A percentile compares a stretch with the other conserved stretches of the same genome.
Conservation (phyloP, 2,888 invertebrate genomes). For the Heliconius ethilla region DNA sequence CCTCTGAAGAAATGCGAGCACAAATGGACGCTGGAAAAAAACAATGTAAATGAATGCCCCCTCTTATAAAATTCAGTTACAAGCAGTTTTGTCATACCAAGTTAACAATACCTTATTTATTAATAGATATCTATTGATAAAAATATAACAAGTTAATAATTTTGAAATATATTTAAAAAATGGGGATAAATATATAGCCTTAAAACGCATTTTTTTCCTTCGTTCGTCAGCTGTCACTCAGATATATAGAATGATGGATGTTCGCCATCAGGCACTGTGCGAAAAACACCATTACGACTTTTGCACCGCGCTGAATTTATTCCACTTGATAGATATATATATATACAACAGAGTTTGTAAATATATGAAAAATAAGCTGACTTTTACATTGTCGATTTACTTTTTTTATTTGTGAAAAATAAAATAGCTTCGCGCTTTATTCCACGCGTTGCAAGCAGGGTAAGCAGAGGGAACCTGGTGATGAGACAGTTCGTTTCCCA, state of each 20-base stretch:
- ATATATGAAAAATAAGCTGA: background rate
- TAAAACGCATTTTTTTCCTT: background rate
- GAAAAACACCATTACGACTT: background rate
- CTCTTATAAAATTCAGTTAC: too few species aligned
- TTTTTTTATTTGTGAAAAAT: background rate
- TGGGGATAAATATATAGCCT: background rate
- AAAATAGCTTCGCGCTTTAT: background rate
- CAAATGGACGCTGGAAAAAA: too few species aligned
- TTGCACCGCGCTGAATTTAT: background rate
- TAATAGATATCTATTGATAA: background rate
- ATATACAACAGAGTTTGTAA: background rate
- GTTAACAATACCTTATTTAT: too few species aligned
- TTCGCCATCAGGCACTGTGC: background rate
- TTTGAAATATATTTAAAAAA: background rate
- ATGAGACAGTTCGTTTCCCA: too few species aligned
- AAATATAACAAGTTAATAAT: background rate
- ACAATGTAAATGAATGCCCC: too few species aligned
- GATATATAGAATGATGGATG: slow-evolving; percentile 8
- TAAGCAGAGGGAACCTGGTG: background rate
- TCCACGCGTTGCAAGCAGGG: background rate
- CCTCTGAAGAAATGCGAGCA: too few species aligned
- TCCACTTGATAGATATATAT: background rate
- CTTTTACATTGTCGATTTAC: background rate
- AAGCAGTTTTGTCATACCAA: too few species aligned
- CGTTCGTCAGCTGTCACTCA: background rate